phyloP scores from a whole-genome alignment of 2,797 vertebrate genomes.

The Distichodus sexfasciatus region DNA sequence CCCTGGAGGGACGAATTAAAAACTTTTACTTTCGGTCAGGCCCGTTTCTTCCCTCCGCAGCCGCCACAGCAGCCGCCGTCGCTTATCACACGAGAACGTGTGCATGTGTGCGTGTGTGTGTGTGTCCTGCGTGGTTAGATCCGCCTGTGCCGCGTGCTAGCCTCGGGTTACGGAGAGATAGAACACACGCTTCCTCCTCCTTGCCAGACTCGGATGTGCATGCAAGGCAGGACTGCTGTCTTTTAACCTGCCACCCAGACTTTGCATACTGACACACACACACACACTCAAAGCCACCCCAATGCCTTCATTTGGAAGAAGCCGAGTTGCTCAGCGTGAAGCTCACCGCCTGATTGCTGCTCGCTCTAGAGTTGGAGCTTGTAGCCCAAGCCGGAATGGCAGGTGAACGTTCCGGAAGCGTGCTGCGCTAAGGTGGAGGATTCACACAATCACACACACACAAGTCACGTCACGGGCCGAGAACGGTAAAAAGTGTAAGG shows the following conservation, averaged over 20 bases:
- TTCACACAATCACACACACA: neutral
- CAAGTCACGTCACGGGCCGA: neutral
- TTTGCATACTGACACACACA: constrained; percentile 68
- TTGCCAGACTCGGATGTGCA: constrained; percentile 72
- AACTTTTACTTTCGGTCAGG: constrained; percentile 80
- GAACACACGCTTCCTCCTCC: constrained; percentile 44
- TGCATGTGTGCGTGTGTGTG: constrained; percentile 53
- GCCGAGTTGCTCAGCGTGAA: constrained; percentile 10
- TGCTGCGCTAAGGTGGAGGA: neutral
- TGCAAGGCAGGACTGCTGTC: constrained; percentile 69
- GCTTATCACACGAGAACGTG: constrained; percentile 62
- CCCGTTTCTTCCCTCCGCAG: constrained; percentile 58
- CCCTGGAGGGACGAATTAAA: constrained; percentile 77
- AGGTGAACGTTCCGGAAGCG: constrained; percentile 35
- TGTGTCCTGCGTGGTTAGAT: constrained; percentile 54
- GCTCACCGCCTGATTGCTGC: constrained; percentile 22
- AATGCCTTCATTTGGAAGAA: constrained; percentile 14
- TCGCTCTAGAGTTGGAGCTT: neutral
- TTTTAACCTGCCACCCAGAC: constrained; percentile 70
- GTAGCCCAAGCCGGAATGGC: constrained; percentile 32
- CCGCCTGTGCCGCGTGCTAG: constrained; percentile 31
- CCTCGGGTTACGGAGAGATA: constrained; percentile 35
- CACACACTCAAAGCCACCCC: constrained; percentile 8
- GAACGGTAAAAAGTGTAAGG: neutral
- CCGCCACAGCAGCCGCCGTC: constrained; percentile 60